These are phyloP conservation scores for Empis livida DNA, from an alignment of 2,888 invertebrate genomes.

Conservation along the genomic window DNA sequence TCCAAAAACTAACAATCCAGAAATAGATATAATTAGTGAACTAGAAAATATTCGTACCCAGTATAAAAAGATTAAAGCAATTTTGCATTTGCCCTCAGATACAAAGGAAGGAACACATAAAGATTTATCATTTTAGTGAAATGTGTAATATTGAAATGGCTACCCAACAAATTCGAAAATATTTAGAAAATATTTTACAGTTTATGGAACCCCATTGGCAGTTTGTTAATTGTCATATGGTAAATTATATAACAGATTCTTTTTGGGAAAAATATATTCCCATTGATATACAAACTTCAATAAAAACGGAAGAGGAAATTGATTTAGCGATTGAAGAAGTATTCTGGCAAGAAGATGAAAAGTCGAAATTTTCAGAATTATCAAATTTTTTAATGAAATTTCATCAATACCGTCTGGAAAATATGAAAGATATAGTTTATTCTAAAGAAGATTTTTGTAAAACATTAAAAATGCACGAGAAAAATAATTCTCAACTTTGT, in stretches of 20 bases:
- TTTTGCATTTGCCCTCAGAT: slow-evolving; percentile 29
- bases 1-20: slow-evolving; percentile 50
- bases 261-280: slow-evolving; percentile 53
- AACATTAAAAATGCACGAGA: slow-evolving; percentile 27
- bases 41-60: slow-evolving; percentile 51
- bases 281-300: slow-evolving; percentile 37
- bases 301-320: slow-evolving; percentile 34
- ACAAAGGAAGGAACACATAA: slow-evolving; percentile 14
- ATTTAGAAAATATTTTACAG: slow-evolving; percentile 39
- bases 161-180: slow-evolving; percentile 23
- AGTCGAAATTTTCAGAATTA: slow-evolving; percentile 13
- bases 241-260: slow-evolving; percentile 52
- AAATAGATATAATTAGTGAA: slow-evolving; percentile 48
- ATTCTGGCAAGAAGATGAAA: slow-evolving; percentile 37
- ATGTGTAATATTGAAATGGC: slow-evolving; percentile 8
- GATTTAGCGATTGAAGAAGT: slow-evolving; percentile 35
- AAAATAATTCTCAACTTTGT: slow-evolving; percentile 11
- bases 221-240: slow-evolving; percentile 66
- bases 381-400: slow-evolving; percentile 16
- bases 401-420: slow-evolving; percentile 16
- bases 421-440: slow-evolving; percentile 17
- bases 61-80: slow-evolving; percentile 54
- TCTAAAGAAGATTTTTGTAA: slow-evolving; percentile 27
- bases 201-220: slow-evolving; percentile 47
- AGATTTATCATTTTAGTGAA: slow-evolving; percentile 21